These are phyloP conservation scores for Noctua janthina DNA, from an alignment of 2,888 invertebrate genomes.

Conservation along the genomic window DNA sequence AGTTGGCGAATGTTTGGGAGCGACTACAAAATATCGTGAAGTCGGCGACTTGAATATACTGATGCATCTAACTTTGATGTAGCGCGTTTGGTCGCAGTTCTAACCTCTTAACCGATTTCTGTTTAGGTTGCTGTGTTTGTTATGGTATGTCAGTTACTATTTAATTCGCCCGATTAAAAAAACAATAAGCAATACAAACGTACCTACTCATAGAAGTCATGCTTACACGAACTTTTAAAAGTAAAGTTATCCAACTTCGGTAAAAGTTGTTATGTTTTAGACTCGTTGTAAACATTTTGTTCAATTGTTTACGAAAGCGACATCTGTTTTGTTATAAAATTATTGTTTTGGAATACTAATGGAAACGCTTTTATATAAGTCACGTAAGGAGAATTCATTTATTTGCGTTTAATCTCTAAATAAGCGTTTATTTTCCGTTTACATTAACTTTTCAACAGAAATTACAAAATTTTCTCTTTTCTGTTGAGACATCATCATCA, in stretches of 20 bases:
- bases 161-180: not conserved
- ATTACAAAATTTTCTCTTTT: not conserved
- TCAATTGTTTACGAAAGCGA: slow-evolving; percentile 41
- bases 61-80: not conserved
- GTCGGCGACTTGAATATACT: not conserved
- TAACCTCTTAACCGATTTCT: not conserved
- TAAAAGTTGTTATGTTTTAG: slow-evolving; percentile 19
- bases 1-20: not conserved
- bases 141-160: not conserved
- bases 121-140: not conserved
- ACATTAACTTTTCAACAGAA: not conserved
- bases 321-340: slow-evolving; percentile 46
- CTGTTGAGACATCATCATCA: too few species aligned
- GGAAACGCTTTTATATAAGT: slow-evolving; percentile 11
- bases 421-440: not conserved
- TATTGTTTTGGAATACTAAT: slow-evolving; percentile 48
- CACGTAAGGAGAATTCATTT: slow-evolving; percentile 28
- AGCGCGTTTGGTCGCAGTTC: not conserved
- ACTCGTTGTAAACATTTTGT: slow-evolving; percentile 19
- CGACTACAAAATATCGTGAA: not conserved
- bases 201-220: not conserved
- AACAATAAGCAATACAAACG: not conserved
- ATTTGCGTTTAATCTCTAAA: not conserved
- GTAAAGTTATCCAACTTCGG: slow-evolving; percentile 15
- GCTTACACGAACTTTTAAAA: slow-evolving; percentile 26